A percentile compares a stretch with the other conserved stretches of the same genome.
These are phyloP conservation scores for Neodiprion fabricii DNA, from an alignment of 1,140 invertebrate genomes.

Conservation along the genomic window DNA sequence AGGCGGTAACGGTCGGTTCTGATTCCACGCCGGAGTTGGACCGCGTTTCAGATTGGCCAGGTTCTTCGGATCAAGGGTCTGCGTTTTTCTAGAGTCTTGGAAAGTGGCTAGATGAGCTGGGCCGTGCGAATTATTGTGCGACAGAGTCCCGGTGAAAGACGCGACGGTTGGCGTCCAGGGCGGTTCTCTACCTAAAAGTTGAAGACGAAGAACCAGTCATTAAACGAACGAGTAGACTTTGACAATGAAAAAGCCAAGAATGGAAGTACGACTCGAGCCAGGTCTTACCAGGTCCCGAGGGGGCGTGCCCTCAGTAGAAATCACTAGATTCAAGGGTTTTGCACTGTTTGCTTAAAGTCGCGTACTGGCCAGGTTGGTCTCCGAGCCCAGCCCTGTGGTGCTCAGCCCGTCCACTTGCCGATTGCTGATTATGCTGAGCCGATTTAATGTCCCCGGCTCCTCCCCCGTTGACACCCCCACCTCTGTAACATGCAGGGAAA, in stretches of 20 bases:
- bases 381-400: conserved; percentile 61
- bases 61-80: conserved; percentile 59
- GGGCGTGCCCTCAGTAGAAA: conserved; percentile 85
- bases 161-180: conserved; percentile 59
- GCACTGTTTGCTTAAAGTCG: conserved; percentile 92
- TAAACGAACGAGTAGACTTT: background rate
- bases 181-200: conserved; percentile 54
- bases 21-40: conserved; percentile 55
- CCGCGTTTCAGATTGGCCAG: conserved; percentile 55
- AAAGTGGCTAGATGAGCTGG: conserved; percentile 57
- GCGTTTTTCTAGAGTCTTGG: conserved; percentile 58
- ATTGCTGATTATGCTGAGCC: conserved; percentile 61
- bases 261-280: background rate
- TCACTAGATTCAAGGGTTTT: conserved; percentile 92
- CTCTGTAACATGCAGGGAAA: conserved; percentile 54
- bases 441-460: conserved; percentile 58
- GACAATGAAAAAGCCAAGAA: conserved; percentile 3
- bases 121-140: conserved; percentile 55
- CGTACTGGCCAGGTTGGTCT: conserved; percentile 77
- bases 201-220: background rate
- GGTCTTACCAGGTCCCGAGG: conserved; percentile 57
- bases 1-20: conserved; percentile 54
- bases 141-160: conserved; percentile 56
- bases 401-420: conserved; percentile 60
- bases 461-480: conserved; percentile 60